Evolutionary conservation across 2,797 vertebrate species (phyloP).

Genomic region (Pristis pectinata): DNA sequence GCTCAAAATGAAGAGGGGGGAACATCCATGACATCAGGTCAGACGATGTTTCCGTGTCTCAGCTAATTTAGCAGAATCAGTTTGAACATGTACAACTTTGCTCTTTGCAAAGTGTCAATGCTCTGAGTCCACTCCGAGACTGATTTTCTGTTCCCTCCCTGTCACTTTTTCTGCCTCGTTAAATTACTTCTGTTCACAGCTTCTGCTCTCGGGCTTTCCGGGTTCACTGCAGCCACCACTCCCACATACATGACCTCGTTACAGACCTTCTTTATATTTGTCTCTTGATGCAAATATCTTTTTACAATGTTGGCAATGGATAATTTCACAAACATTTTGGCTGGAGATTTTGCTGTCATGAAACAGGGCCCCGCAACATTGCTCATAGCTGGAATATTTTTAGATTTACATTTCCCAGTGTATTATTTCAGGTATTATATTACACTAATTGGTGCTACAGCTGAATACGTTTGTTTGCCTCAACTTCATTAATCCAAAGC

Average conservation of each 20-base stretch:
- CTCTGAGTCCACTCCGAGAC: background rate
- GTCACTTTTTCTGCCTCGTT: no score
- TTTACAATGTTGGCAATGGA: background rate
- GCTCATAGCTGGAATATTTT: background rate
- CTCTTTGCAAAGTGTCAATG: no score
- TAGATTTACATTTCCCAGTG: background rate
- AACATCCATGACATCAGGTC: background rate
- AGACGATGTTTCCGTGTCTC: background rate
- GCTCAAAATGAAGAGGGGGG: background rate
- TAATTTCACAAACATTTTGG: background rate
- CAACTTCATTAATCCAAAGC: background rate
- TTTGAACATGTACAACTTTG: background rate
- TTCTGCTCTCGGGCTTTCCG: background rate
- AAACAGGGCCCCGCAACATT: background rate
- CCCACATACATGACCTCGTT: background rate
- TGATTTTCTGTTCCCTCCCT: background rate
- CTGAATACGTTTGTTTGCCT: background rate
- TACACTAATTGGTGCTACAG: background rate
- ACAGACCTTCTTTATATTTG: no score
- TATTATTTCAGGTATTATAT: conserved; percentile 16
- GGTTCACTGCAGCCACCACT: background rate
- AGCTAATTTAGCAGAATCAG: background rate
- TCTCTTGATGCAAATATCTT: background rate
- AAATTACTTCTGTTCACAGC: background rate
- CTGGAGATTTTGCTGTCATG: background rate